Base-by-base conservation (phyloP, 2,888 invertebrate species). In the Dichetophora obliterata region DNA sequence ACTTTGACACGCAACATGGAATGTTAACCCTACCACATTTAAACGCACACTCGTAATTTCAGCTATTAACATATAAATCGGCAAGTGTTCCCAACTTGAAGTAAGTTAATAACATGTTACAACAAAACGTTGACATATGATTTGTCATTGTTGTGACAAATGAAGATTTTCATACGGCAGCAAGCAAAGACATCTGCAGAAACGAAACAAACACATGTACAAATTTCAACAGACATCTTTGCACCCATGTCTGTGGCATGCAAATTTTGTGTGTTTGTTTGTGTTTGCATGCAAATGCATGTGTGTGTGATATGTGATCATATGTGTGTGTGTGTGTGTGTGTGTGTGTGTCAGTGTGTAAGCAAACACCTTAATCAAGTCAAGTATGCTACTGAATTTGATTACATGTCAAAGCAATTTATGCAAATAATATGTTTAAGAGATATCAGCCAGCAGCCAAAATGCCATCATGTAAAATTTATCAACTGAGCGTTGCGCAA, bases 321-420 rank as follows among this genome's bases (percentile, higher is more conserved):
- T 9, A 37, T 76, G n/a, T 61, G 24, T 68, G 75, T 69, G 76
- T 75, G 68, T 37, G 37, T 63, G 57, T 63, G 68, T 73, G 65
- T 68, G 43, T 63, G 22, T 66, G 66, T 63, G 27, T 68, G 61
- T 66, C 63, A 63, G 27, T 68, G 80, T 78, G 85, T 65, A 54
- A 54, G 74, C 81, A 81, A 82, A 82, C 83, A 86, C 85, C 85
- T 86, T 84, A 82, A 86, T 85, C 85, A 85, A 86, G 86, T 85
- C 82, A 68, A 85, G 85, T 86, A 84, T 83, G 85, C 84, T 86
- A 85, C 59, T 86, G 86, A 86, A 85, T 86, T 71, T 86, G 86
- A 85, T 86, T 86, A 86, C 84, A 86, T 86, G 86, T 86, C 85
- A 86, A 83, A 85, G 83, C 84, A 85, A 86, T 86, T 86, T 86